Evolutionary conservation across 2,888 invertebrate genomes (phyloP), one percentile per base, ranked within the genome.

Genomic region (Mycogona germanica): DNA sequence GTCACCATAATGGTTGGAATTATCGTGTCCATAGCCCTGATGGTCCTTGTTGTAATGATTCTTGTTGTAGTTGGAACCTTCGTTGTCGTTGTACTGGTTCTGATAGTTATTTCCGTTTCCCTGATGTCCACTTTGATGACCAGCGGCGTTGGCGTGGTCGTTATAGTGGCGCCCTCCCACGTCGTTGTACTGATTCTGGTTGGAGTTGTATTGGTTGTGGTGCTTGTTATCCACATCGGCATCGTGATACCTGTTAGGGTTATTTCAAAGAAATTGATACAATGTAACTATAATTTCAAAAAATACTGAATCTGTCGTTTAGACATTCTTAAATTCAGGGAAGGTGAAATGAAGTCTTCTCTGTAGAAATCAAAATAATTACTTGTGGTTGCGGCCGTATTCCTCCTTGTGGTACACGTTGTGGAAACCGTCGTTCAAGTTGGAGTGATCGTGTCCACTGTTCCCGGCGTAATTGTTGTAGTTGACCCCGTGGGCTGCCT

Each of bases 51-150:
- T 21, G 17, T 46, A 46, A 17, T 14, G 21, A 29, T 41, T 28
- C 7, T 38, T 38, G 23, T 44, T 17, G 12, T 41, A 40, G n/a
- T 51, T 9, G 21, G 12, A 30, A 2, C 23, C 37, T 12, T 19
- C 21, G n/a, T 49, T 23, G n/a, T 21, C 19, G 12, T 57, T 40
- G 12, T 44, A 26, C 2, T 47, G 40, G 25, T 55, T 12, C 29
- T 51, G 19, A 35, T 55, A 48, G n/a, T 55, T 50, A 9, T 51
- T 46, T 1, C 54, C 57, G n/a, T 57, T 30, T 32, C 28, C 19
- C 9, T 57, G 35, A 19, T 54, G 51, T 5, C 46, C 45, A 7
- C 44, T 29, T 12, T 45, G 25, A 25, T 51, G 17, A n/a, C 54
- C 54, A 17, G 51, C 40, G 7, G 42, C 42, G 7, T 57, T 26